Evolutionary conservation across 2,797 vertebrate genomes (phyloP).

Genomic region (Heteromormyrus szaboi): DNA sequence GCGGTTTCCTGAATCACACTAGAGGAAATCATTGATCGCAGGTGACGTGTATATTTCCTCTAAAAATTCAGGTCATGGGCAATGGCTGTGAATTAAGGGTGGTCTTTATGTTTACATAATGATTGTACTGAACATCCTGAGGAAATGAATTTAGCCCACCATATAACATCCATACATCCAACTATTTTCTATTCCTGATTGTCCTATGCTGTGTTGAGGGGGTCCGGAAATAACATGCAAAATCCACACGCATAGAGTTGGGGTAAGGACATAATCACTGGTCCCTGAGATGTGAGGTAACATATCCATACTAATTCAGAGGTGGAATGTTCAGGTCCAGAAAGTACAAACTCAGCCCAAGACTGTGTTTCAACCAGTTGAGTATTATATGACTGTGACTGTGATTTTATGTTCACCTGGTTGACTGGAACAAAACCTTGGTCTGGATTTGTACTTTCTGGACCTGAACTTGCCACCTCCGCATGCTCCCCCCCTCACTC

Average conservation of each 20-base stretch:
- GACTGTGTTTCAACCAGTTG: too few relatives aligned
- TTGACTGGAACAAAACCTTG: too few relatives aligned
- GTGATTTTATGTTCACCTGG: too few relatives aligned
- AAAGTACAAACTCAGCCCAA: too few relatives aligned
- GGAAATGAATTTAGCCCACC: background rate
- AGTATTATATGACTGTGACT: too few relatives aligned
- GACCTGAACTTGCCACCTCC: background rate
- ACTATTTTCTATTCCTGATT: background rate
- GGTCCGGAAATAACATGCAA: background rate
- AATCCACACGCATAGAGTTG: background rate
- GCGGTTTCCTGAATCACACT: background rate
- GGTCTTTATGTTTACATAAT: background rate
- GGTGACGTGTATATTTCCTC: background rate
- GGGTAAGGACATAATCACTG: background rate
- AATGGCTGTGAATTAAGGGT: background rate
- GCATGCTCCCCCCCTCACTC: background rate
- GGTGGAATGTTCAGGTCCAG: too few relatives aligned
- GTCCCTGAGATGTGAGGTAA: background rate
- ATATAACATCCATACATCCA: background rate
- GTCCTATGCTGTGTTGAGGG: background rate
- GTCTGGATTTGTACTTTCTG: background rate
- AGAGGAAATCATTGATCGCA: background rate
- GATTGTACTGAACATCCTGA: background rate
- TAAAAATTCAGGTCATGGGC: background rate
- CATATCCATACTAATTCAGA: background rate